phyloP scores from a whole-genome alignment of 2,113 vertebrate species.

The Tringa solitaria region DNA sequence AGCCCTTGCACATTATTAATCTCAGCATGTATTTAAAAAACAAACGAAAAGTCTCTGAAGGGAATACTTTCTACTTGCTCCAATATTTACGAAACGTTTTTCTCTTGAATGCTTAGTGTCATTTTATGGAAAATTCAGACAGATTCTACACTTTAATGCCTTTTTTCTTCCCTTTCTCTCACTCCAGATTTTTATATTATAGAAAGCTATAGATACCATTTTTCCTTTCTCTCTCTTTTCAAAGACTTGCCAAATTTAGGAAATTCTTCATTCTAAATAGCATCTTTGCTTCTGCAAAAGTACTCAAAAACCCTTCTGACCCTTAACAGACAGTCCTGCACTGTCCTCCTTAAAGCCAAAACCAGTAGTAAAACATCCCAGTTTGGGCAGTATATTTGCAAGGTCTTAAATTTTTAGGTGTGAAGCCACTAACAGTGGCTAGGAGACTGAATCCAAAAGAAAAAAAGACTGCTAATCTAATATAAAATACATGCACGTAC shows the following conservation, averaged over 20 bases:
- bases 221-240: neutral
- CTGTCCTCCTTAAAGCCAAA: neutral
- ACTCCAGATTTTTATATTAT: neutral
- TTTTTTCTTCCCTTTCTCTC: neutral
- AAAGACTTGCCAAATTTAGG: neutral
- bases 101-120: neutral
- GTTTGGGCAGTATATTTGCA: neutral
- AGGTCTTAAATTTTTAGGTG: neutral
- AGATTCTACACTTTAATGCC: neutral
- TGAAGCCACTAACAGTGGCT: neutral
- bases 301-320: neutral
- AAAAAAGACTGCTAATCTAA: neutral
- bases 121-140: neutral
- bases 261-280: neutral
- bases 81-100: neutral
- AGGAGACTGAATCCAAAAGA: neutral
- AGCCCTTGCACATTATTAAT: neutral
- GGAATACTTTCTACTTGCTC: neutral
- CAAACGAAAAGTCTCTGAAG: neutral
- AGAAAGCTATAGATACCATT: neutral
- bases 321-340: neutral
- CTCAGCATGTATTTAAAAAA: neutral
- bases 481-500: neutral
- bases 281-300: neutral
- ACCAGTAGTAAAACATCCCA: accelerated